Evolutionary conservation across 2,113 vertebrate genomes (phyloP), one percentile per base, ranked within the genome.

Genomic region (Nymphicus hollandicus): DNA sequence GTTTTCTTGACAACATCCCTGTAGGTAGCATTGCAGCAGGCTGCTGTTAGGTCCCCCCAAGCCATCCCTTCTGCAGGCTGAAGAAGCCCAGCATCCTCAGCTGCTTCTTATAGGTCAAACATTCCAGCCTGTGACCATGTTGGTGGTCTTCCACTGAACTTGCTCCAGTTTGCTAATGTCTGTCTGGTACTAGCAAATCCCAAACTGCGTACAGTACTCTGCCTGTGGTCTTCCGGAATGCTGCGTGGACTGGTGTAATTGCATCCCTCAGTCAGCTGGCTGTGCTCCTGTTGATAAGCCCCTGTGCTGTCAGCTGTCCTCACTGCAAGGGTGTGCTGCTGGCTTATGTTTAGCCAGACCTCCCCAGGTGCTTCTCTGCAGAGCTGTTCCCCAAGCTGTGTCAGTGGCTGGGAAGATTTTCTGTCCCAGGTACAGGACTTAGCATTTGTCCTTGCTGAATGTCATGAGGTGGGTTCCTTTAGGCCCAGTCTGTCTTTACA

Each of bases 341-440:
- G 50, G 10, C 58, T 91, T 0, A 0, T 17, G 5, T 31, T 41
- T 4, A 39, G 65, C 22, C 58, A 69, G 49, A 10, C 14, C 16
- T 68, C 61, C 52, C 63, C 58, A n/a, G 47, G 5, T 79, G 39
- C 70, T 84, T 49, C 18, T 66, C 31, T 52, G 66, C 70, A 66
- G 88, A 87, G 60, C 84, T 81, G 53, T 18, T 93, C 69, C 11
- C 16, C n/a, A 50, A 61, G 17, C 81, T 70, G 17, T 61, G n/a
- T 71, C 74, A 55, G 63, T 7, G 18, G 50, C 50, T 47, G 17
- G 2, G 1, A 61, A 41, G 5, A 43, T 83, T 55, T 44, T 43
- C 43, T 82, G 46, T 79, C 50, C 80, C 61, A 39, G 63, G n/a
- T 76, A 47, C 39, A 72, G 66, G 22, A 37, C 9, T 85, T 88